Evolutionary conservation across 2,113 vertebrate species (phyloP), one percentile per base, ranked within the genome.

Genomic region (Zosterops lateralis): DNA sequence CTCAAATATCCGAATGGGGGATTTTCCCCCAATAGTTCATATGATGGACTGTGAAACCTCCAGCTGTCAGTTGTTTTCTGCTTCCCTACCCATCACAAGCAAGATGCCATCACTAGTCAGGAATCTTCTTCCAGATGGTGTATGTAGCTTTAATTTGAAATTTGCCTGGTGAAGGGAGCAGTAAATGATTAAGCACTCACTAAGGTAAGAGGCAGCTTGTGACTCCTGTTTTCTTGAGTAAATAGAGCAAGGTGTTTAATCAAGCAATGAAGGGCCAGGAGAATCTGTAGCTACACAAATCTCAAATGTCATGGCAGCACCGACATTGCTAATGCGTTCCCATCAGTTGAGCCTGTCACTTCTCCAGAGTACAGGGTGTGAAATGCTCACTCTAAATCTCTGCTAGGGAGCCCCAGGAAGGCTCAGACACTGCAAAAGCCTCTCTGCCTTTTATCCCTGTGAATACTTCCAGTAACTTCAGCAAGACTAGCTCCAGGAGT

Each of bases 171-270:
- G 70, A 91, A 89, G 76, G 45, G 31, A 67, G 38, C 12, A 62
- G 47, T 8, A 31, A 89, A 83, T 57, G 81, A 87, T 93, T 83
- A 94, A 91, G 40, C 60, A 70, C 67, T 75, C 36, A 48, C 26
- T 38, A 76, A 96, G 81, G 79, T 66, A 90, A 82, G 56, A 72
- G 56, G 29, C 16, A 79, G 67, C 32, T 93, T 82, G 56, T 91
- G 54, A 60, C 51, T 87, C 66, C 65, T 84, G 34, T 92, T 90
- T 96, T 60, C 93, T 80, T 89, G 85, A 95, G 81, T 72, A 96
- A 92, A 91, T 28, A 90, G 87, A 91, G 76, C 92, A 87, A 84
- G 82, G 50, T 92, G 91, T 92, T 95, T 94, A 93, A 93, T 54
- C 77, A 94, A 96, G 94, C 28, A 90, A 38, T 13, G 32, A 91